Conservation (phyloP, 2,888 invertebrate genomes). For the Drosophila aldrichi region DNA sequence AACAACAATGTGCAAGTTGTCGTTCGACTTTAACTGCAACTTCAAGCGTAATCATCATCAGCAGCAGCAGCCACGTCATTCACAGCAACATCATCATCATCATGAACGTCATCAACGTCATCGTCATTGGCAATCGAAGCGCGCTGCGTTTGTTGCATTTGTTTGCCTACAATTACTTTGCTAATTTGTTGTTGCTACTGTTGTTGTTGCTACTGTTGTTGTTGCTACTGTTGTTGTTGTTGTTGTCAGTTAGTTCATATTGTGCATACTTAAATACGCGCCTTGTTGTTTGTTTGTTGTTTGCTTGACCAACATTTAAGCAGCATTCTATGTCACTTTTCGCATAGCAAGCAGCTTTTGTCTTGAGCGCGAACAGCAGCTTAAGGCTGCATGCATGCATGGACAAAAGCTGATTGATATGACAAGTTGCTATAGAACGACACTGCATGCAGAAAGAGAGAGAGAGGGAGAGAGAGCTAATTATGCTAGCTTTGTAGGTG, state of each 20-base stretch:
- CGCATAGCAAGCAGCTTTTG: conserved; percentile 11
- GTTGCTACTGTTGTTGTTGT: conserved; percentile 19
- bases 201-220: conserved; percentile 14
- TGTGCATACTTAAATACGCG: conserved; percentile 10
- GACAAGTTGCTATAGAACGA: neutral
- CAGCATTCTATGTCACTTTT: neutral
- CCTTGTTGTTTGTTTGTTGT: conserved; percentile 14
- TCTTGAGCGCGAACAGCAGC: neutral
- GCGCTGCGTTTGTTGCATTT: conserved; percentile 36
- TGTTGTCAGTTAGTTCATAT: conserved; percentile 14
- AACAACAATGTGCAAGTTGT: conserved; percentile 73
- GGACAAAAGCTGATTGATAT: neutral
- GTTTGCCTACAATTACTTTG: conserved; percentile 57
- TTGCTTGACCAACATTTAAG: conserved; percentile 14
- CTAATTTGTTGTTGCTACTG: conserved; percentile 44
- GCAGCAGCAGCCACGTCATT: conserved; percentile 11
- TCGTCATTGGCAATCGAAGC: conserved; percentile 43
- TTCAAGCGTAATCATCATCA: conserved; percentile 27
- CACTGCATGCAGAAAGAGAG: neutral
- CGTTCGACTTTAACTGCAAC: conserved; percentile 52
- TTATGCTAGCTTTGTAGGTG: neutral
- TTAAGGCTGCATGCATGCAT: accelerated
- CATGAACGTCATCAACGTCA: conserved; percentile 26
- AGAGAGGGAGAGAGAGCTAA: no score
- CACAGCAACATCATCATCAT: neutral